Conservation (phyloP, 30 jellyfish, hydroid and myxozoan genomes). For the Pelagia noctiluca region DNA sequence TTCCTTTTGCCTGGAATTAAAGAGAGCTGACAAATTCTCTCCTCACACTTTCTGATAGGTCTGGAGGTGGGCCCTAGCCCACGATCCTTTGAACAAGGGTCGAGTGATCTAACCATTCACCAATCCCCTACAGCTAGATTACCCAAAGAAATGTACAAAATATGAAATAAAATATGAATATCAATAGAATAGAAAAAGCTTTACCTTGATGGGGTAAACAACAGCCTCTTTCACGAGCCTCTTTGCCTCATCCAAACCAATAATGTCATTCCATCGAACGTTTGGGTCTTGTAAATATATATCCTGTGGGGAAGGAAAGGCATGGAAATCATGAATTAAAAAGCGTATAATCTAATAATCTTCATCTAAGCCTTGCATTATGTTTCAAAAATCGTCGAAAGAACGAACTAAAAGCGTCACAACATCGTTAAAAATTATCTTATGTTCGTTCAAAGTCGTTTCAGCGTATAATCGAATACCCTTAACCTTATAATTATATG, state of each 20-base stretch:
- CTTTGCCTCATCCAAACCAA: constrained; percentile 93
- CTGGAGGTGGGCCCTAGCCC: too few relatives aligned
- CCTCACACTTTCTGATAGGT: too few relatives aligned
- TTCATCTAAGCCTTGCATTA: too few relatives aligned
- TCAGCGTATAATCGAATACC: background rate
- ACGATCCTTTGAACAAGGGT: too few relatives aligned
- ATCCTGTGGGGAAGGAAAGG: constrained; percentile 56
- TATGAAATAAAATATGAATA: background rate
- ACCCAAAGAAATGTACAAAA: background rate
- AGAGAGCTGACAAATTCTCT: too few relatives aligned
- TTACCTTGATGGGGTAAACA: constrained; percentile 92
- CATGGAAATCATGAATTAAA: background rate
- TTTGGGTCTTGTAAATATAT: constrained; percentile 87
- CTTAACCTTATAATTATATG: too few relatives aligned
- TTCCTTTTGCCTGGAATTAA: too few relatives aligned
- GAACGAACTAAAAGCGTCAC: background rate
- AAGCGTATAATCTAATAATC: too few relatives aligned
- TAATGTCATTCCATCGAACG: constrained; percentile 87
- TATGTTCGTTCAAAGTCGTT: background rate
- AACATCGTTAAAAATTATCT: background rate
- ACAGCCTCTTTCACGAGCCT: constrained; percentile 94
- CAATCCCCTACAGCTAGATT: background rate
- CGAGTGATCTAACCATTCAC: too few relatives aligned
- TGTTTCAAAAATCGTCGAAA: too few relatives aligned
- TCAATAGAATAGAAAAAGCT: background rate